Base-by-base conservation (phyloP, 1,140 invertebrate genomes). In the Drosophila arizonae region DNA sequence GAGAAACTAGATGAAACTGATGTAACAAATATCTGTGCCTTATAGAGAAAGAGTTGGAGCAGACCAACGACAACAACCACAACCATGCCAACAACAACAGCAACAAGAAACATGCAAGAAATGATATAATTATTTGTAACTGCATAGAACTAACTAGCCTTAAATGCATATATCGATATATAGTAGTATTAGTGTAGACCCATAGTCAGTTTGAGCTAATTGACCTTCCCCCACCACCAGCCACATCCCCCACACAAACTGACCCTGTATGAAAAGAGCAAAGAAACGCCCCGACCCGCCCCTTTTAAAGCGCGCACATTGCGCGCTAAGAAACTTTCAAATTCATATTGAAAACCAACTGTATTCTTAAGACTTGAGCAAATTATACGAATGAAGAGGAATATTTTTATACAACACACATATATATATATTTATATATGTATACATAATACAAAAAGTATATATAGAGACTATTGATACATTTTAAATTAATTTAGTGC, bases 1-100 rank as follows among this genome's bases (percentile, higher is more conserved):
- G 52, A 66, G 66, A 74, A 75, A 70, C 61, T 54, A 74, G 61
- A 62, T 55, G 58, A 74, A 88, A 89, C 85, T 89, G 81, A 89
- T 90, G 81, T 88, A 88, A 88, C 84, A 88, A 89, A 90, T 75
- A 87, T 77, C 76, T 90, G 86, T 90, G 86, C 86, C 86, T 90
- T 90, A 90, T 82, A 79, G 67, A 90, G 55, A 81, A 81, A 57
- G 68, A 81, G 76, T 65, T 60, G 63, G 55, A 65, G 43, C 43
- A 71, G 52, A 58, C 64, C 65, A 68, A 52, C 63, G 55, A 61
- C 39, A 70, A 46, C 65, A 39, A 21, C 11, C 41, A 46, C 26
- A 54, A 54, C 26, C 15, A 56, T 9, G 36, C 10, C 30, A 48
- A 41, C 11, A 72, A 72, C 66, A 77, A 63, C 60, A 69, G 24